Percentiles rank a stretch among this genome's conserved stretches.
These are phyloP conservation scores for Harpagifer antarcticus DNA, from an alignment of 2,797 vertebrate species.

Conservation along the genomic window DNA sequence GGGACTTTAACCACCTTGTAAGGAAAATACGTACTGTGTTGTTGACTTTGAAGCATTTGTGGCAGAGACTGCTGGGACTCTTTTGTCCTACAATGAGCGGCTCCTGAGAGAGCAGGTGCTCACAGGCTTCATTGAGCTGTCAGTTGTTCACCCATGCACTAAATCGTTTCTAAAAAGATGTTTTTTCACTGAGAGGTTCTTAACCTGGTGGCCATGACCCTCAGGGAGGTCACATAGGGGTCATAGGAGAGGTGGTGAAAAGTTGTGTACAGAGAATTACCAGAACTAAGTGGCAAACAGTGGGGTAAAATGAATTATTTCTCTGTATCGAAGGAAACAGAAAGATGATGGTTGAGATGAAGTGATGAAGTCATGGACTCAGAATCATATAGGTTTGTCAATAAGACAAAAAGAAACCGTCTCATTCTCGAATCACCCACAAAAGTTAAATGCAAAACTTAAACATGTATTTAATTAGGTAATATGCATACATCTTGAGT, in stretches of 20 bases:
- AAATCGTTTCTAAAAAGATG: constrained; percentile 64
- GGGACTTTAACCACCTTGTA: not conserved
- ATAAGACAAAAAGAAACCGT: not conserved
- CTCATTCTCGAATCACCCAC: not conserved
- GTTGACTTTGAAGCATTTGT: constrained; percentile 4
- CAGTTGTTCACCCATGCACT: constrained; percentile 61
- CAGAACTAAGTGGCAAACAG: not conserved
- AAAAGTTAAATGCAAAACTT: not conserved
- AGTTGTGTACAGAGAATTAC: not conserved
- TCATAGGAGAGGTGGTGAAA: constrained; percentile 20
- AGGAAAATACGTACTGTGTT: not conserved
- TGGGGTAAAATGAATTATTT: not conserved
- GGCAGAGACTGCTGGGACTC: constrained; percentile 10
- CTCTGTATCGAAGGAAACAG: not conserved
- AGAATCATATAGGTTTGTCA: not conserved
- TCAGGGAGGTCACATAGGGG: constrained; percentile 11
- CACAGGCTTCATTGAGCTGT: constrained; percentile 36
- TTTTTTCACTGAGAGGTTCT: constrained; percentile 38
- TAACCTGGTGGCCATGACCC: constrained; percentile 26
- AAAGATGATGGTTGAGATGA: not conserved
- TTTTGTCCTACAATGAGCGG: constrained; percentile 1
- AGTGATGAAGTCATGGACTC: not conserved
- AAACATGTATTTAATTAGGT: not conserved
- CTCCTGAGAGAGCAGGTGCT: constrained; percentile 58
- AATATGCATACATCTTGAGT: not conserved